A percentile compares a stretch with the other conserved stretches of the same genome.
Evolutionary conservation across 2,797 vertebrate species (phyloP).

Genomic region (Rachycentron canadum): DNA sequence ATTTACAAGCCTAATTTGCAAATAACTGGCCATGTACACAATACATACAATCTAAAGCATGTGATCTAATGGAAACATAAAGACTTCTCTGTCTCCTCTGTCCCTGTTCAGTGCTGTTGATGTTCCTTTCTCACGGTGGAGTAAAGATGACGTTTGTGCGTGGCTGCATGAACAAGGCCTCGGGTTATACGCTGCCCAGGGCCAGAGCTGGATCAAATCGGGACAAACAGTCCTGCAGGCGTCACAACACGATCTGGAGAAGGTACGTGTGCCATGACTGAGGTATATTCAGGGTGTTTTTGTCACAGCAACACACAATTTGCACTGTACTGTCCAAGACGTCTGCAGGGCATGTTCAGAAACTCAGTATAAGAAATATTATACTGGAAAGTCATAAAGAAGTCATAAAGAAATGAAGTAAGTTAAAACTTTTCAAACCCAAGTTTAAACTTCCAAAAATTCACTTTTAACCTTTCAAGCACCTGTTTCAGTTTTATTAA

Average conservation of each 20-base stretch:
- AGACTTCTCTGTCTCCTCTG: neutral
- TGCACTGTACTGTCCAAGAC: neutral
- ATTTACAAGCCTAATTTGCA: neutral
- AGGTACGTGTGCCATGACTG: constrained; percentile 80
- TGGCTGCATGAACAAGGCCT: constrained; percentile 96
- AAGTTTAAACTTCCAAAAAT: neutral
- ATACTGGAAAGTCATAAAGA: neutral
- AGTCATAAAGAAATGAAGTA: neutral
- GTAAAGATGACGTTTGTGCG: constrained; percentile 91
- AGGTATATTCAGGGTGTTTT: neutral
- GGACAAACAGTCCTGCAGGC: constrained; percentile 94
- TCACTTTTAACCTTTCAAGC: neutral
- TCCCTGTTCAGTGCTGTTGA: constrained; percentile 84
- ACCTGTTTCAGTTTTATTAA: neutral
- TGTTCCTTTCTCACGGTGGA: constrained; percentile 93
- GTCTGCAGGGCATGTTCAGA: neutral
- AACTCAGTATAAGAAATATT: neutral
- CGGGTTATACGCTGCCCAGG: constrained; percentile 87
- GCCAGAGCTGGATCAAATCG: constrained; percentile 92
- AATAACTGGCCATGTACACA: neutral
- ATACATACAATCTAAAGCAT: neutral
- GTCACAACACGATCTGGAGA: constrained; percentile 95
- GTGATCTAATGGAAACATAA: neutral
- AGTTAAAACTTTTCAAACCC: neutral
- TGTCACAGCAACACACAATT: neutral